phyloP scores from a whole-genome alignment of 2,113 vertebrate species.

The Caranx ignobilis region DNA sequence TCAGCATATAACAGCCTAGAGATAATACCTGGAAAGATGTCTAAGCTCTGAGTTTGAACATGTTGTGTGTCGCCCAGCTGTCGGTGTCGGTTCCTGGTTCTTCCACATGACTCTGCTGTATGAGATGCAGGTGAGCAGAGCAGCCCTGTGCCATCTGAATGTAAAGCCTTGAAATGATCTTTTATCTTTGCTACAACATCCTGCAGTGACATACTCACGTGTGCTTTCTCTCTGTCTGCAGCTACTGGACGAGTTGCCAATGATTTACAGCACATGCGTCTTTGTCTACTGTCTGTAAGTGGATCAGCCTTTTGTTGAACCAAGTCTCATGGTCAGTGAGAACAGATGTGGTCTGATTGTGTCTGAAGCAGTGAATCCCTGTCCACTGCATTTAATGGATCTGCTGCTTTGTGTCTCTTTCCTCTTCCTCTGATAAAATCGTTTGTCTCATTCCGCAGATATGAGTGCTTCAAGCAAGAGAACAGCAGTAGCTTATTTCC shows the following conservation, averaged over 20 bases:
- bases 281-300: conserved; percentile 99
- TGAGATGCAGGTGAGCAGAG: conserved; percentile 95
- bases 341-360: background rate
- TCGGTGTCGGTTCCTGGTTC: conserved; percentile 98
- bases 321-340: background rate
- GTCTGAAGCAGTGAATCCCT: background rate
- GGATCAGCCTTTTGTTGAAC: conserved; percentile 35
- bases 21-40: background rate
- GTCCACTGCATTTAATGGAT: background rate
- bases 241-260: conserved; percentile 97
- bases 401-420: conserved; percentile 26
- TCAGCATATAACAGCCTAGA: no score
- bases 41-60: conserved; percentile 10
- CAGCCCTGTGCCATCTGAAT: background rate
- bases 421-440: background rate
- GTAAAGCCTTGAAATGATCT: background rate
- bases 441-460: conserved; percentile 85
- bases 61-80: conserved; percentile 85
- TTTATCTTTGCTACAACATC: background rate
- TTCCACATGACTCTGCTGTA: conserved; percentile 99
- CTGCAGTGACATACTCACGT: background rate
- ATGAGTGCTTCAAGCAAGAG: conserved; percentile 96
- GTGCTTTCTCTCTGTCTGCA: conserved; percentile 71
- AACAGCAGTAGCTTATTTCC: conserved; percentile 89
- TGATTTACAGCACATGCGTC: conserved; percentile 98